phyloP scores from a whole-genome alignment of 2,113 vertebrate genomes.

The Bos javanicus region DNA sequence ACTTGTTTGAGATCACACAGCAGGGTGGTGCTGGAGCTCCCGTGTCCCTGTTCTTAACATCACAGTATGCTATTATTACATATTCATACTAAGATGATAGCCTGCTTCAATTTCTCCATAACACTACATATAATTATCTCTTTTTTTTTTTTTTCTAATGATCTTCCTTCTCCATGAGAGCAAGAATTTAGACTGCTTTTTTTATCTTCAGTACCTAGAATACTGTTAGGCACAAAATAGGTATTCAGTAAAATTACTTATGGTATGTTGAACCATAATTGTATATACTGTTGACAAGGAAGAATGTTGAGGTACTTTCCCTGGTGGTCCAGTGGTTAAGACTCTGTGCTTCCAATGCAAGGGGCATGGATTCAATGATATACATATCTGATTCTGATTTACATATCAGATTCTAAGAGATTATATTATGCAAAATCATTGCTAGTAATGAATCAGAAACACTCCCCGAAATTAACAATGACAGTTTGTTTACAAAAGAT shows the following conservation, averaged over 20 bases:
- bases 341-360: background rate
- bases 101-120: background rate
- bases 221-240: background rate
- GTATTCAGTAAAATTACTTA: background rate
- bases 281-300: background rate
- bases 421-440: background rate
- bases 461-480: background rate
- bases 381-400: background rate
- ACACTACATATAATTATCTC: background rate
- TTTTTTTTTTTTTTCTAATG: background rate
- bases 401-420: background rate
- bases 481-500: slow-evolving; percentile 35
- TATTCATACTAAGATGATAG: background rate
- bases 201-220: background rate
- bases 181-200: background rate
- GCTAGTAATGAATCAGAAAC: slow-evolving; percentile 2
- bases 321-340: background rate
- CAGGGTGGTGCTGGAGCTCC: background rate
- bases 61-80: background rate
- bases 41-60: background rate
- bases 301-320: background rate
- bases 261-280: background rate
- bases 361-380: background rate
- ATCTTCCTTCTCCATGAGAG: background rate
- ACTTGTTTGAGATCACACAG: background rate